phyloP scores from a whole-genome alignment of 2,888 invertebrate species.

The Nomada hirtipes region DNA sequence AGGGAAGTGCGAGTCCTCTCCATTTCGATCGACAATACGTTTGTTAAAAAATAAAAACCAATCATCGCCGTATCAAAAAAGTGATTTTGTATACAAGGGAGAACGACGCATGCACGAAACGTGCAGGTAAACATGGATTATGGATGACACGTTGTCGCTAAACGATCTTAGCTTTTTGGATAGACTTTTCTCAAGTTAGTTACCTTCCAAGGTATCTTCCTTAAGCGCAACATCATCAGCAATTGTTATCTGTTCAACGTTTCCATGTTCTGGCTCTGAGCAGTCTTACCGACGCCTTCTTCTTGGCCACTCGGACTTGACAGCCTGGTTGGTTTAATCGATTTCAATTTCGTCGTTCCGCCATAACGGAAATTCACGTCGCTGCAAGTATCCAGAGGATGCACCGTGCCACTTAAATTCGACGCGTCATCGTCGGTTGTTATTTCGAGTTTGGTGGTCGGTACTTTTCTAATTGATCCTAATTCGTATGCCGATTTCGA shows the following conservation, averaged over 20 bases:
- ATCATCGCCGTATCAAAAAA: slow-evolving; percentile 57
- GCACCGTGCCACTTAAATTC: slow-evolving; percentile 82
- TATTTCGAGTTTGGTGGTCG: slow-evolving; percentile 83
- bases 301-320: slow-evolving; percentile 68
- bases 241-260: slow-evolving; percentile 81
- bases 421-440: slow-evolving; percentile 85
- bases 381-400: slow-evolving; percentile 90
- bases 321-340: slow-evolving; percentile 86
- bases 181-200: slow-evolving; percentile 63
- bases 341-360: slow-evolving; percentile 92
- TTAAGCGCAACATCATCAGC: slow-evolving; percentile 74
- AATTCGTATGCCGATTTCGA: slow-evolving; percentile 82
- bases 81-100: slow-evolving; percentile 38
- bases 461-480: slow-evolving; percentile 81
- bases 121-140: slow-evolving; percentile 20
- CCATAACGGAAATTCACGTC: slow-evolving; percentile 93
- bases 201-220: slow-evolving; percentile 69
- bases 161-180: slow-evolving; percentile 49
- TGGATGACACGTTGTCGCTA: slow-evolving; percentile 19
- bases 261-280: slow-evolving; percentile 77
- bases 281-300: slow-evolving; percentile 75
- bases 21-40: slow-evolving; percentile 18
- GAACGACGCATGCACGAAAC: slow-evolving; percentile 29
- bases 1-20: slow-evolving; percentile 28
- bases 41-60: slow-evolving; percentile 48